Evolutionary conservation across 1,140 invertebrate species (phyloP), one percentile per base, ranked within the genome.

Genomic region (Sycophila sp.): DNA sequence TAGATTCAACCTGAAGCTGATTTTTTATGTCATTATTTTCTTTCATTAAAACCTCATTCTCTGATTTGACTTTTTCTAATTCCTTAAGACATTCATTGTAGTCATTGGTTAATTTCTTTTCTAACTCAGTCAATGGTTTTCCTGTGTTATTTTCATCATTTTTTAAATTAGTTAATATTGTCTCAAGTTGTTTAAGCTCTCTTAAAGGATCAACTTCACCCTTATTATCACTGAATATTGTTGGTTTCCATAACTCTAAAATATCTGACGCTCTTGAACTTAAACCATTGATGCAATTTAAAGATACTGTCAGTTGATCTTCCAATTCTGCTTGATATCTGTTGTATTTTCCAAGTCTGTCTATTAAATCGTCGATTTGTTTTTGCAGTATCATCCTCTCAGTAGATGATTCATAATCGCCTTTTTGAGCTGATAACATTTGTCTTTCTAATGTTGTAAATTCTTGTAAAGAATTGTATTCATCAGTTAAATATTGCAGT

Each of bases 391-490:
- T 49, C 19, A 40, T 30, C 65, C 49, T 65, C 32, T 71, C 69
- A 22, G 15, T 36, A 11, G 19, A 5, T 22, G 42, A 51, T 26
- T 40, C 45, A 65, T 28, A 49, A 51, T 51, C 15, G 36, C 1
- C 10, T 59, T 67, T 5, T 53, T 79, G 75, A 2, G 77, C 78
- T 13, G 69, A 51, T 7, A 63, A 62, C n/a, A 80, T 28, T 69
- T 83, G 82, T 34, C 76, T 82, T 60, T 85, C 83, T 19, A 84
- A 66, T 19, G 68, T 75, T 8, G 82, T 80, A n/a, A 76, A 77
- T 69, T 82, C 78, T 53, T 67, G 63, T 0, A 85, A 59, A 36
- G 32, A 36, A 8, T 77, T 56, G 7, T 76, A 76, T 62, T 85
- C 77, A 4, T 66, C 56, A 2, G 67, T 59, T 4, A 79, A 24